Conservation (phyloP, 2,113 vertebrate species). For the Thermophis baileyi region DNA sequence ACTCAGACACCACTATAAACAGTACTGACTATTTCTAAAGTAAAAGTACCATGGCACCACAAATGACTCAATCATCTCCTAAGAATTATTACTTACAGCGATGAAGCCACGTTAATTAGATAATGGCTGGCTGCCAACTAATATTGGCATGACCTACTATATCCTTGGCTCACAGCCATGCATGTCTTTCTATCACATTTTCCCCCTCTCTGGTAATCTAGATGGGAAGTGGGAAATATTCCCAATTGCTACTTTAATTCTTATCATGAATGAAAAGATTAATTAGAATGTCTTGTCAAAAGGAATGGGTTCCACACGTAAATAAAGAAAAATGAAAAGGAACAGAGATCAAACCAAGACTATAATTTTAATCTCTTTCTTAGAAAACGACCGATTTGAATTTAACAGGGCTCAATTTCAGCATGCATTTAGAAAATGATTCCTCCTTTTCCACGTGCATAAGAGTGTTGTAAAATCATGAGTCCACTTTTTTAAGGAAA, state of each 20-base stretch:
- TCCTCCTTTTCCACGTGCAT: neutral
- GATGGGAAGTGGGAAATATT: slow-evolving; percentile 68
- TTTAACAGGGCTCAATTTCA: slow-evolving; percentile 46
- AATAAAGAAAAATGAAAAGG: slow-evolving; percentile 71
- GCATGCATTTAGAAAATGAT: neutral
- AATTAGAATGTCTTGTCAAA: slow-evolving; percentile 69
- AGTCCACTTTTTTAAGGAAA: neutral
- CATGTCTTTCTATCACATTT: slow-evolving; percentile 62
- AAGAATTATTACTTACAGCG: slow-evolving; percentile 70
- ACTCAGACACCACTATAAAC: slow-evolving; percentile 61
- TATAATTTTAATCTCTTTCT: slow-evolving; percentile 51
- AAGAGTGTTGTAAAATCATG: neutral
- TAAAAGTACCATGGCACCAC: slow-evolving; percentile 63
- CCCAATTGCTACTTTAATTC: slow-evolving; percentile 70
- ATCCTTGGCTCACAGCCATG: slow-evolving; percentile 69
- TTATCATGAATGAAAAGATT: slow-evolving; percentile 76
- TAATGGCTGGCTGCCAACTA: slow-evolving; percentile 72
- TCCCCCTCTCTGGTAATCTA: slow-evolving; percentile 54
- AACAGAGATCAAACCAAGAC: slow-evolving; percentile 64
- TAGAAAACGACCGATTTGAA: slow-evolving; percentile 48
- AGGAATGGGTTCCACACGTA: slow-evolving; percentile 69
- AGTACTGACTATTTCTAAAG: slow-evolving; percentile 66
- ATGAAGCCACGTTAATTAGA: slow-evolving; percentile 86
- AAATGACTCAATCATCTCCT: slow-evolving; percentile 73
- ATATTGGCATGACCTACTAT: slow-evolving; percentile 74